Evolutionary conservation across 2,888 invertebrate genomes (phyloP), one percentile per base, ranked within the genome.

Genomic region (Perdita meconis): DNA sequence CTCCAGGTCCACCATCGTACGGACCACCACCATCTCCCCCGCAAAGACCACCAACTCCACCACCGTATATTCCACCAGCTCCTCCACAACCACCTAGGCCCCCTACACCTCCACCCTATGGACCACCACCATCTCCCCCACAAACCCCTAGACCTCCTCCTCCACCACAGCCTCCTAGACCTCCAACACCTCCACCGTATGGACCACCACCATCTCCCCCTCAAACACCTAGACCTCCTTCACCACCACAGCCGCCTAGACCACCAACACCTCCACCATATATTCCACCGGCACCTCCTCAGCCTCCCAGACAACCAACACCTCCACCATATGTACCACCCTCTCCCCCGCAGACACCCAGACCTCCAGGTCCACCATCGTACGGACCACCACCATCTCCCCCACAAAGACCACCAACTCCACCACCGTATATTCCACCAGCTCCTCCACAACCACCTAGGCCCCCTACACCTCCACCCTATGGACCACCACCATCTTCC

Each of bases 21-120:
- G 5, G 40, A 47, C n/a, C n/a, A 53, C 50, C 56, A 1, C 64
- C 51, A n/a, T 75, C 79, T n/a, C 74, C 81, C 55, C 78, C 70
- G 44, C 78, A 74, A 10, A 30, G 42, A 24, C 77, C 82, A 0
- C 72, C 70, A 3, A 71, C 82, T 0, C 84, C 36, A 0, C 72
- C 75, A 8, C 73, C 79, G 13, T 56, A 42, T 8, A n/a, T 26
- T 70, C 59, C 56, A 2, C 71, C 51, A 55, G 24, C 30, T 53
- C 71, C 44, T 60, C 66, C 42, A 71, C 92, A 92, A 83, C 89
- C 81, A 34, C 80, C 84, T 60, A 63, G 2, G 53, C 79, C 93
- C 73, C 93, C 93, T 30, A 6, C 6, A 36, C 92, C 91, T 83
- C 88, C 92, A 24, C 93, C n/a, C n/a, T n/a, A n/a, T n/a, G n/a